Percentiles rank a stretch among this genome's conserved stretches.
Evolutionary conservation across 1,140 invertebrate species (phyloP).

Genomic region (Phymorhynchus buccinoides): DNA sequence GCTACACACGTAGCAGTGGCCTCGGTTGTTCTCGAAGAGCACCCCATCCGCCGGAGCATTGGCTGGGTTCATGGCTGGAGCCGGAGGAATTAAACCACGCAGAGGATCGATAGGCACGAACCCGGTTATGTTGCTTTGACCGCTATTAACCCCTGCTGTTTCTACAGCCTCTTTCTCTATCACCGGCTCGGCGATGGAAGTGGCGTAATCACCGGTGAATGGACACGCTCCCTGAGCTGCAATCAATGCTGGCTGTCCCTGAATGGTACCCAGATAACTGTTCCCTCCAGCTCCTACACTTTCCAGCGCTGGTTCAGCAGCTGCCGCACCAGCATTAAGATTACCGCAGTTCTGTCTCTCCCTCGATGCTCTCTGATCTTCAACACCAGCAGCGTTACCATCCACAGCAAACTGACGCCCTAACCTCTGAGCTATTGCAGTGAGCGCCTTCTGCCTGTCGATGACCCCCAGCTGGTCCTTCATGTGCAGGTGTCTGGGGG

Average conservation of each 20-base stretch:
- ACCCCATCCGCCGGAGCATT: constrained; percentile 28
- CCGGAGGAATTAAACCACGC: neutral
- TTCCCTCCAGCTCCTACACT: no score
- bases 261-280: no score
- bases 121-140: neutral
- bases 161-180: neutral
- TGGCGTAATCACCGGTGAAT: neutral
- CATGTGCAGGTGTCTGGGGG: constrained; percentile 39
- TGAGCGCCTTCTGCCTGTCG: neutral
- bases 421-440: no score
- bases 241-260: neutral
- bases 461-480: constrained; percentile 10
- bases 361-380: neutral
- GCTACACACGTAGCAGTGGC: constrained; percentile 54
- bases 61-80: neutral
- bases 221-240: no score
- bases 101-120: neutral
- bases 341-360: no score
- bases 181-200: neutral
- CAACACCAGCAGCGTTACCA: no score
- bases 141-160: neutral
- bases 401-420: no score
- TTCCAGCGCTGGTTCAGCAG: no score
- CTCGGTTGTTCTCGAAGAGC: constrained; percentile 44
- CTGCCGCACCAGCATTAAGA: no score